Base-by-base conservation (phyloP, 1,140 invertebrate genomes). In the Drosophila neocordata region DNA sequence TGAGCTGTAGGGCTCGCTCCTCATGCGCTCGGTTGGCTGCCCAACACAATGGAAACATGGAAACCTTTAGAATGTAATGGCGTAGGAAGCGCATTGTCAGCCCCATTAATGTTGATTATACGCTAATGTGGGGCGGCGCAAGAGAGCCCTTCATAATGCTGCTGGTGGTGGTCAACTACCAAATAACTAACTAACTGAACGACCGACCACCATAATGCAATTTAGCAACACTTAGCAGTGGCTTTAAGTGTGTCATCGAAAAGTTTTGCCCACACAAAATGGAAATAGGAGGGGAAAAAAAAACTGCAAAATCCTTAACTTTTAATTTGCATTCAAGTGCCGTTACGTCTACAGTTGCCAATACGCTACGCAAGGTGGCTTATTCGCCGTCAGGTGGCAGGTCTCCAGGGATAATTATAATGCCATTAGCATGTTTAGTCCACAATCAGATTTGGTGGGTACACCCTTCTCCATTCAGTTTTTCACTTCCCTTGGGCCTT, bases 81-180 rank as follows among this genome's bases (percentile, higher is more conserved):
- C 35, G 56, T 52, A 65, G 72, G 69, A 73, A 79, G 77, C 69
- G 77, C 77, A 77, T 79, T 79, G 79, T 79, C 73, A 77, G 79
- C 69, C 79, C 83, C 83, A 89, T 88, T 88, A 89, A 83, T 88
- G 84, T 81, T 88, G 79, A 88, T 88, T 88, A 88, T 79, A 77
- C 79, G 76, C 69, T 88, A 88, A 83, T 87, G 83, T 77, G 65
- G 65, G 61, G 41, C n/a, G 4, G 24, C 52, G 24, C 22, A 24
- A 24, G 2, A 65, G 68, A 65, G 57, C 72, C 71, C 56, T 53
- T 13, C 55, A 60, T 58, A 57, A 68, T 71, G 56, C 55, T 58
- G 24, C 35, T 44, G 27, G 55, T 52, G 62, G n/a, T 8, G 38
- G 57, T 44, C 22, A 52, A 24, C 13, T 35, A 56, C 51, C 56